phyloP scores from a whole-genome alignment of 2,888 invertebrate species.

The Cephus pygmeus region DNA sequence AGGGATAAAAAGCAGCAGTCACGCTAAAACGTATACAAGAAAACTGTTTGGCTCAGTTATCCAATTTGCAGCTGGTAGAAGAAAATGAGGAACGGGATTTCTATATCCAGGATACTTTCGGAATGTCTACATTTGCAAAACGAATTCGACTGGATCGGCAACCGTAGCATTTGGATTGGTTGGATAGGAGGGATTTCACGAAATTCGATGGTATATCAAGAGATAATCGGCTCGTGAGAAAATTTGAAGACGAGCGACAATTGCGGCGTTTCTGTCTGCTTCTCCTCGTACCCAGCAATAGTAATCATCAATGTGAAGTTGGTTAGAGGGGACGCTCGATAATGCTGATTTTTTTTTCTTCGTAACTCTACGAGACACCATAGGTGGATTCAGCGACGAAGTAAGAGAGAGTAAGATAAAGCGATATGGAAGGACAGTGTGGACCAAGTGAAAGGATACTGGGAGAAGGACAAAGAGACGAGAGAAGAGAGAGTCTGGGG shows the following conservation, averaged over 20 bases:
- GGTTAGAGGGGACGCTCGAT: conserved; percentile 53
- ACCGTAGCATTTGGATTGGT: not conserved
- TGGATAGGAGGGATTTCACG: not conserved
- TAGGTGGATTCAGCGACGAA: conserved; percentile 13
- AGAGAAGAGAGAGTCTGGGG: conserved; percentile 21
- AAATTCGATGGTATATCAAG: not conserved
- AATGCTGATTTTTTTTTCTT: conserved; percentile 39
- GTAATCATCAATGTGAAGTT: conserved; percentile 59
- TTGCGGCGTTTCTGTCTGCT: not conserved
- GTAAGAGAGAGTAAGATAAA: conserved; percentile 21
- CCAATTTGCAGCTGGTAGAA: not conserved
- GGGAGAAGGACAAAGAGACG: conserved; percentile 20
- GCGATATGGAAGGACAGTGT: not conserved
- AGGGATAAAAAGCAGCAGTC: not conserved
- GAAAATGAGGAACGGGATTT: not conserved
- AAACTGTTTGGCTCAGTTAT: not conserved
- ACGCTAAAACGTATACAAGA: not conserved
- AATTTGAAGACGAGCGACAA: not conserved
- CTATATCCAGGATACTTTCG: not conserved
- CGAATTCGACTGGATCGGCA: not conserved
- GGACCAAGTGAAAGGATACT: conserved; percentile 8
- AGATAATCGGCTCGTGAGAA: not conserved
- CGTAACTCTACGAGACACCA: conserved; percentile 24
- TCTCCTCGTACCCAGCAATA: conserved; percentile 10
- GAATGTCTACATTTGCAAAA: not conserved